Conservation (phyloP, 2,797 vertebrate species). For the Prunella strophiata region DNA sequence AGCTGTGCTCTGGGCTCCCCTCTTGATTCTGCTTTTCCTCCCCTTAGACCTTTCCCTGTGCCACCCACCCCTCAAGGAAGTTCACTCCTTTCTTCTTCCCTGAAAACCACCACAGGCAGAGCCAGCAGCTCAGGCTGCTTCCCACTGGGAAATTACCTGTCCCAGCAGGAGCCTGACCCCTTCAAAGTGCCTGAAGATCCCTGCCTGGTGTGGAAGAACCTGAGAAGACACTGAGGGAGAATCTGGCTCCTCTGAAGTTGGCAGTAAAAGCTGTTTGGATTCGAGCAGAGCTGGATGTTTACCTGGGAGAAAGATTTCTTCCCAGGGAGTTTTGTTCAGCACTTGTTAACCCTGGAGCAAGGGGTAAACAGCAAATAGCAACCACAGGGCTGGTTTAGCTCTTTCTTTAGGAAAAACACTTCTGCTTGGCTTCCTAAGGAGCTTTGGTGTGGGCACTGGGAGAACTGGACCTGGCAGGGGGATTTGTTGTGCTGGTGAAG, state of each 20-base stretch:
- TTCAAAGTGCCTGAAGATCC: background rate
- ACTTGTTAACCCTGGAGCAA: background rate
- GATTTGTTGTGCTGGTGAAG: background rate
- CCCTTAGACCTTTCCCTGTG: background rate
- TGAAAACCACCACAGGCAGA: background rate
- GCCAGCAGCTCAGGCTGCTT: background rate
- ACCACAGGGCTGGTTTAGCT: background rate
- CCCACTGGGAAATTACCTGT: background rate
- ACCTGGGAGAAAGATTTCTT: background rate
- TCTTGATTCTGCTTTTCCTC: background rate
- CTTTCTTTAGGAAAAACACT: background rate
- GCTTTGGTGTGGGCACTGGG: background rate
- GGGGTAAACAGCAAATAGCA: background rate
- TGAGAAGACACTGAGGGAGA: background rate
- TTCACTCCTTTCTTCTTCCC: background rate
- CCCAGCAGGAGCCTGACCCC: slow-evolving; percentile 13
- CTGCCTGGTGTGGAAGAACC: background rate
- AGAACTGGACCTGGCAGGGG: background rate
- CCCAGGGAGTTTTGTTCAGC: background rate
- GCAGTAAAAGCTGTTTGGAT: background rate
- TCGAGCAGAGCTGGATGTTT: background rate
- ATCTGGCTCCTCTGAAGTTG: background rate
- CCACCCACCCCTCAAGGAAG: background rate
- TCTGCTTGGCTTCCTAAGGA: background rate
- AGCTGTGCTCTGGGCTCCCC: background rate